Conservation (phyloP, 2,113 vertebrate species). For the Crotophaga sulcirostris region DNA sequence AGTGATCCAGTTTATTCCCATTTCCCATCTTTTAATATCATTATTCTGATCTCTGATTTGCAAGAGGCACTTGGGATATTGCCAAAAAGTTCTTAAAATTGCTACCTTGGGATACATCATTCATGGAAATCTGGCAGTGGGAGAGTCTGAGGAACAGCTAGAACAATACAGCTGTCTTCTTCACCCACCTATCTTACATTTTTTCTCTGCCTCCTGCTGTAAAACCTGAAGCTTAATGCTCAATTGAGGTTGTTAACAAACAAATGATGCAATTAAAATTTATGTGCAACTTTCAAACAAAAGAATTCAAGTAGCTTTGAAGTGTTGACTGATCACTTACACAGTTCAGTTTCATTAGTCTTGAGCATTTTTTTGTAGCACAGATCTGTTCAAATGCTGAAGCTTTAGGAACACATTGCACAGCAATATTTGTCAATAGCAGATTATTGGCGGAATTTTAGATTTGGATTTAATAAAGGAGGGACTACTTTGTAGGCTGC, state of each 20-base stretch:
- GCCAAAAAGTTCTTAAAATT: constrained; percentile 60
- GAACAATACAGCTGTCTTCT: constrained; percentile 62
- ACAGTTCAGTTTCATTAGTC: neutral
- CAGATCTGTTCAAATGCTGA: neutral
- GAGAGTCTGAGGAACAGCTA: constrained; percentile 56
- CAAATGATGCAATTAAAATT: neutral
- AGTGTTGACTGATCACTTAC: neutral
- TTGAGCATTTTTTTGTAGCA: neutral
- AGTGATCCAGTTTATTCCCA: constrained; percentile 6
- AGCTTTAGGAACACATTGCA: neutral
- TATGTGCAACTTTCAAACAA: neutral
- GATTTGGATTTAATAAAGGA: neutral
- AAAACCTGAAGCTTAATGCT: neutral
- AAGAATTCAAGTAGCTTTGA: neutral
- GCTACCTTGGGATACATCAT: constrained; percentile 61
- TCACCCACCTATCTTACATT: constrained; percentile 35
- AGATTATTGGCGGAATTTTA: neutral
- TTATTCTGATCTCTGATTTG: constrained; percentile 43
- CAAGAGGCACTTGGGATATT: constrained; percentile 30
- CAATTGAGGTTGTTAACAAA: constrained; percentile 9
- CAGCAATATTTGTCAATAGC: neutral
- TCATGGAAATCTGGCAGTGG: constrained; percentile 44
- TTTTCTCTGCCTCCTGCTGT: constrained; percentile 34
- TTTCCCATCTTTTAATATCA: constrained; percentile 11
- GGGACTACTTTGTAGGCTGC: neutral